phyloP scores from a whole-genome alignment of 2,888 invertebrate genomes.

The Lobophora halterata region DNA sequence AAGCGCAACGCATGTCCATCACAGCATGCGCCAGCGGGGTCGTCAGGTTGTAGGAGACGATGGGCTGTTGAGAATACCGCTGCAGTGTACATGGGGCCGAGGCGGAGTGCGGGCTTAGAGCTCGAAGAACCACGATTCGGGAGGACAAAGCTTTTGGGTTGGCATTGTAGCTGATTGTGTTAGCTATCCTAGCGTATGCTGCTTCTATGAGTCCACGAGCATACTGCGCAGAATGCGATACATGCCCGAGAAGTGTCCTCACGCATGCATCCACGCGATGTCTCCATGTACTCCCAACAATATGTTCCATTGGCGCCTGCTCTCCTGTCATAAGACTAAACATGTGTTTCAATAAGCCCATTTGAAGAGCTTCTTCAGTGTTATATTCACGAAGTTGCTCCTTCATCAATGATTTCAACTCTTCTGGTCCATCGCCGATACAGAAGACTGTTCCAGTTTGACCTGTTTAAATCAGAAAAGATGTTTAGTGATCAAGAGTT shows the following conservation, averaged over 20 bases:
- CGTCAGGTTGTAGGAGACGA: constrained; percentile 37
- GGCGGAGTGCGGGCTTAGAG: constrained; percentile 21
- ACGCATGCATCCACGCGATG: constrained; percentile 42
- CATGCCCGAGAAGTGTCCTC: constrained; percentile 42
- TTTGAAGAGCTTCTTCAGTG: constrained; percentile 43
- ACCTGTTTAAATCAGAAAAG: too few species aligned
- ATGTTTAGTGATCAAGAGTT: too few species aligned
- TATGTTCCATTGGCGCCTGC: constrained; percentile 25
- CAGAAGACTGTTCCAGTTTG: constrained; percentile 54
- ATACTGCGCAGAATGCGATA: constrained; percentile 53
- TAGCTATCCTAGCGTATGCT: constrained; percentile 38
- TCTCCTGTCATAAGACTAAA: constrained; percentile 39
- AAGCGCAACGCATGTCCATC: constrained; percentile 31
- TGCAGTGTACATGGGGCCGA: constrained; percentile 17
- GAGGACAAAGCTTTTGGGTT: constrained; percentile 36
- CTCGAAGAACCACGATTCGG: constrained; percentile 38
- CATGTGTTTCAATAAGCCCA: constrained; percentile 49
- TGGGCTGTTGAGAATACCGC: constrained; percentile 35
- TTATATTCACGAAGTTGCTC: constrained; percentile 35
- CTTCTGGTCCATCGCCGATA: constrained; percentile 48
- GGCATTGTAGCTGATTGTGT: constrained; percentile 28
- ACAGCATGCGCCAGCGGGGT: constrained; percentile 16
- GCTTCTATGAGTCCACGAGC: constrained; percentile 42
- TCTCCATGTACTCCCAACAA: constrained; percentile 32
- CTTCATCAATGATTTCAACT: constrained; percentile 38